Percentiles rank a stretch among this genome's conserved stretches.
phyloP scores from a whole-genome alignment of 2,797 vertebrate genomes.

The Lutjanus argentimaculatus region DNA sequence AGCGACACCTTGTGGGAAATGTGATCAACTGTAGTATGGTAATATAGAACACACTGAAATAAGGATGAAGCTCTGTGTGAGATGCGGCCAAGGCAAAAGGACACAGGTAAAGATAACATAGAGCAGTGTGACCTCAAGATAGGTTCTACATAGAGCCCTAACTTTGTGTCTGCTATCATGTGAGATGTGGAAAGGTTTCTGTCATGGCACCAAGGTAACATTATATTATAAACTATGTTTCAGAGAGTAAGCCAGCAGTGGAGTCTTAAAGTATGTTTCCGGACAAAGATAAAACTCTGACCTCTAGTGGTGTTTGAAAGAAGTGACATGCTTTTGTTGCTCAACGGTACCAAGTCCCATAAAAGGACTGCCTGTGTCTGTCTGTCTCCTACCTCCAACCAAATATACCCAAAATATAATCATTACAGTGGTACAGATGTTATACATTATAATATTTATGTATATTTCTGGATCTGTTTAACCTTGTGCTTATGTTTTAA shows the following conservation, averaged over 20 bases:
- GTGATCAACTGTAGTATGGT: not conserved
- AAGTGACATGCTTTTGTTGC: not conserved
- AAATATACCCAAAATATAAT: no score
- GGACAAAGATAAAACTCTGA: conserved; percentile 28
- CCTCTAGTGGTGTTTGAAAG: conserved; percentile 59
- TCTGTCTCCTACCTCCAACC: no score
- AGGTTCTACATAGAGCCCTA: not conserved
- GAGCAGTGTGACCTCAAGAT: not conserved
- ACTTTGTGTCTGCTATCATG: not conserved
- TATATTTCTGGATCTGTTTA: no score
- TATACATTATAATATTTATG: no score
- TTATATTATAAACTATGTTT: not conserved
- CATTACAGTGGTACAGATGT: no score
- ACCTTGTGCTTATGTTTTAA: no score
- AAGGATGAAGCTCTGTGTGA: not conserved
- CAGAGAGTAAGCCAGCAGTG: not conserved
- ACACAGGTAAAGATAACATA: no score
- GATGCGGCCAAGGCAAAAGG: not conserved
- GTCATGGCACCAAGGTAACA: not conserved
- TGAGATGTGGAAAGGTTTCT: no score
- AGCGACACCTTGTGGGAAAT: conserved; percentile 58
- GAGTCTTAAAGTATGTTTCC: not conserved
- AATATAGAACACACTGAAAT: not conserved
- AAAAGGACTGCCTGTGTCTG: no score
- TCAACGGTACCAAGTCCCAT: not conserved